A percentile compares a stretch with the other conserved stretches of the same genome.
Evolutionary conservation across 1,140 invertebrate genomes (phyloP).

Genomic region (Atta texana): DNA sequence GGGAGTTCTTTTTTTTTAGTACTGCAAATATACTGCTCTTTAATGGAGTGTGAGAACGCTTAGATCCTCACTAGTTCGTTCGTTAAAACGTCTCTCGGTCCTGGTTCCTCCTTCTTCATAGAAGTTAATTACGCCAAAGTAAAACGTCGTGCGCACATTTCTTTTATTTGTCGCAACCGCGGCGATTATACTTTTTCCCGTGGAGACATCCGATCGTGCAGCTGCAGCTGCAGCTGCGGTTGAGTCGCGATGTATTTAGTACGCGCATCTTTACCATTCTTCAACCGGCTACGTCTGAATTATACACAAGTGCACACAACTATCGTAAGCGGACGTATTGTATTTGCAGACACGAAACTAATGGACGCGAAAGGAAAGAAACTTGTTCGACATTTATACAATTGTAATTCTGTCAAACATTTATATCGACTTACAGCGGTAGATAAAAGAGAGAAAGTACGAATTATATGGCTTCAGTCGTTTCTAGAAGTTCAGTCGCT

Average conservation of each 20-base stretch:
- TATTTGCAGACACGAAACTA: conserved; percentile 51
- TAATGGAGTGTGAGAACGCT: conserved; percentile 38
- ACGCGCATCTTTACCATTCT: conserved; percentile 1
- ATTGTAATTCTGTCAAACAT: conserved; percentile 16
- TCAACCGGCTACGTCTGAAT: background rate
- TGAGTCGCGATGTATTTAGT: conserved; percentile 12
- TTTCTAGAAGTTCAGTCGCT: conserved; percentile 27
- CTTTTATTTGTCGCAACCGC: background rate
- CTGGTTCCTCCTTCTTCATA: conserved; percentile 7
- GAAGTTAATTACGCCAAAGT: conserved; percentile 55
- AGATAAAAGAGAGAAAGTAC: conserved; percentile 21
- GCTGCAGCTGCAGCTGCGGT: background rate
- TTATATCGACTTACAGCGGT: conserved; percentile 6
- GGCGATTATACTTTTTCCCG: conserved; percentile 16
- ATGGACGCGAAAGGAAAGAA: conserved; percentile 46
- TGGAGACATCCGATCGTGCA: conserved; percentile 16
- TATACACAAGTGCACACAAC: background rate
- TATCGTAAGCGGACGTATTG: background rate
- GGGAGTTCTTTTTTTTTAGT: background rate
- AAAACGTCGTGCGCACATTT: conserved; percentile 33
- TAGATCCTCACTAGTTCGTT: conserved; percentile 19
- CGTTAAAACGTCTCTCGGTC: conserved; percentile 11
- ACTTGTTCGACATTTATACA: conserved; percentile 45
- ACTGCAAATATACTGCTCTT: conserved; percentile 29
- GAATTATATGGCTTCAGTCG: conserved; percentile 21